Evolutionary conservation across 2,888 invertebrate species (phyloP), one percentile per base, ranked within the genome.

Genomic region (Hecatera dysodea): DNA sequence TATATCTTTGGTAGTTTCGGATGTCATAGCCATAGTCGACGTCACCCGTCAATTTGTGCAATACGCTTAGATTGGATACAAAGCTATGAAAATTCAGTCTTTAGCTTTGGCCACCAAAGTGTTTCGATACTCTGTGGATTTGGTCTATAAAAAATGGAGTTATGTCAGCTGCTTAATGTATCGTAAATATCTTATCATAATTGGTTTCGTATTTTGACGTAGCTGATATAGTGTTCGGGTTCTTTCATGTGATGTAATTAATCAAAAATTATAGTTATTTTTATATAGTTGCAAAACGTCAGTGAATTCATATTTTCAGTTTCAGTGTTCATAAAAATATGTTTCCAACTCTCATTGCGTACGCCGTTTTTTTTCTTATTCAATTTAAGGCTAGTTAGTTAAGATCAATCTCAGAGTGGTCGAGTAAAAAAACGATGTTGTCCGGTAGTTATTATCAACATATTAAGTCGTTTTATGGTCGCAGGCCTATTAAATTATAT

Each of bases 131-230:
- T 22, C 36, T 56, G 15, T 56, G 36, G 27, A 22, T 36, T 36
- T 36, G 9, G 27, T 44, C 42, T 5, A 42, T 55, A 56, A 75
- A 65, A 33, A 56, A 44, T 48, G 39, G 12, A 66, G 19, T 22
- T 42, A 29, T 29, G 39, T 65, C n/a, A 75, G 33, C 24, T 48
- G 39, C 56, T 56, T 33, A 61, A 19, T 73, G 22, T 44, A 52
- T 53, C 44, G 36, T 62, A 29, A 53, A 62, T 74, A 74, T 74
- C 46, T n/a, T n/a, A n/a, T 53, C 2, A 63, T 39, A 29, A 12
- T 42, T 24, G 29, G 48, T 29, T 48, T 42, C 9, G 12, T n/a
- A 8, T 24, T 68, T 71, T 42, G 19, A 61, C 15, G 9, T 9
- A 24, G 15, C 19, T 12, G 7, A 9, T 69, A 55, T 36, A 55